Conservation (phyloP, 2,113 vertebrate genomes). For the Phoxinus phoxinus region DNA sequence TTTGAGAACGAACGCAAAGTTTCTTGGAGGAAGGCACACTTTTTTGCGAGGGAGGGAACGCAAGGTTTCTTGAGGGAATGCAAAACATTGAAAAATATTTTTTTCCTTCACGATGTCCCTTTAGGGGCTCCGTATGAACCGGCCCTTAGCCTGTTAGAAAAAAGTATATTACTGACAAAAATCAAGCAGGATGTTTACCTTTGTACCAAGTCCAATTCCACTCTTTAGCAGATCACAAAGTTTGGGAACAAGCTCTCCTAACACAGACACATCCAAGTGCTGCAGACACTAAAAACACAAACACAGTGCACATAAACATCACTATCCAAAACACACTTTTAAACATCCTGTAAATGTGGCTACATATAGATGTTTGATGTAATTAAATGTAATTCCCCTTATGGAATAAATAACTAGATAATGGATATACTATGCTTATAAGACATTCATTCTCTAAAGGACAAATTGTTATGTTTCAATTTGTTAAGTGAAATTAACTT, state of each 20-base stretch:
- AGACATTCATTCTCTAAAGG: not conserved
- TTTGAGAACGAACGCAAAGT: too few relatives aligned
- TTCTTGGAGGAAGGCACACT: too few relatives aligned
- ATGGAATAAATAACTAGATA: not conserved
- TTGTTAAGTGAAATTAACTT: not conserved
- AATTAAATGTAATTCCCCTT: not conserved
- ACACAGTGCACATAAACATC: constrained; percentile 4
- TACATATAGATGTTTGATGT: not conserved
- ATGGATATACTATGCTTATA: not conserved
- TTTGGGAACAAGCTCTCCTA: constrained; percentile 90
- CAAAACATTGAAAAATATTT: too few relatives aligned
- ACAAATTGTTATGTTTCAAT: not conserved
- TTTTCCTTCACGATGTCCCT: too few relatives aligned
- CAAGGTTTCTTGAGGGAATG: too few relatives aligned
- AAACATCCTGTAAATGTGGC: not conserved
- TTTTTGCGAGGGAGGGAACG: too few relatives aligned
- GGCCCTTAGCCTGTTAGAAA: not conserved
- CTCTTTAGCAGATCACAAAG: constrained; percentile 94
- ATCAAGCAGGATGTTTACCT: constrained; percentile 75
- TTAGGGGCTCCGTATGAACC: too few relatives aligned
- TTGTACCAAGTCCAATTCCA: constrained; percentile 94
- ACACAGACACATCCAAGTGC: constrained; percentile 90
- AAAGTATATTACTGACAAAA: not conserved
- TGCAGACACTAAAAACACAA: constrained; percentile 87
- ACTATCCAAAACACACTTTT: not conserved